Evolutionary conservation across 2,113 vertebrate genomes (phyloP).

Genomic region (Falco punctatus): DNA sequence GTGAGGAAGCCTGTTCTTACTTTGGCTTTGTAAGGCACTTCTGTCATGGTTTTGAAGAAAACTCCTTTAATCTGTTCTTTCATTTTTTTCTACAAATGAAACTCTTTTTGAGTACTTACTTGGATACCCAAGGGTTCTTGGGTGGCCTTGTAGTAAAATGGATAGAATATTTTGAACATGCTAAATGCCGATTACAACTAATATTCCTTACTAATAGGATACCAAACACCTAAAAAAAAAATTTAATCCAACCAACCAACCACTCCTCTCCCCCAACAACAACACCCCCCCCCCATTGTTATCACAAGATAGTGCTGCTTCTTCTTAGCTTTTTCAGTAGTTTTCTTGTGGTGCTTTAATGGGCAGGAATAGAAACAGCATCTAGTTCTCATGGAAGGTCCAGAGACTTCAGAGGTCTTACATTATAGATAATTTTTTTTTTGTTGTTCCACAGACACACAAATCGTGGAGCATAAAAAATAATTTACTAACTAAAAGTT

Average conservation of each 20-base stretch:
- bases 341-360: not conserved
- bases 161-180: not conserved
- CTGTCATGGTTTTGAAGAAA: not conserved
- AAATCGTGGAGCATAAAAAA: not conserved
- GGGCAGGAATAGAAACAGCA: not conserved
- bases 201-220: not conserved
- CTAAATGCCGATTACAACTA: not conserved
- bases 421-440: not conserved
- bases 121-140: not conserved
- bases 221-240: not conserved
- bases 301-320: not conserved
- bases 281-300: not conserved
- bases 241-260: not conserved
- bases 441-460: not conserved
- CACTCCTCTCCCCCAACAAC: too few relatives aligned
- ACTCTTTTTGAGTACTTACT: not conserved
- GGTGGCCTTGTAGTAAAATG: not conserved
- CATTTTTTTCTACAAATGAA: not conserved
- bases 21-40: not conserved
- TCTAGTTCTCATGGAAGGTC: not conserved
- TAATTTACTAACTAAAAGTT: not conserved
- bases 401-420: not conserved
- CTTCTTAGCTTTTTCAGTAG: not conserved
- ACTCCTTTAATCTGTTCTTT: not conserved
- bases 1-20: not conserved